Conservation (phyloP, 2,113 vertebrate genomes). For the Danionella cerebrum region DNA sequence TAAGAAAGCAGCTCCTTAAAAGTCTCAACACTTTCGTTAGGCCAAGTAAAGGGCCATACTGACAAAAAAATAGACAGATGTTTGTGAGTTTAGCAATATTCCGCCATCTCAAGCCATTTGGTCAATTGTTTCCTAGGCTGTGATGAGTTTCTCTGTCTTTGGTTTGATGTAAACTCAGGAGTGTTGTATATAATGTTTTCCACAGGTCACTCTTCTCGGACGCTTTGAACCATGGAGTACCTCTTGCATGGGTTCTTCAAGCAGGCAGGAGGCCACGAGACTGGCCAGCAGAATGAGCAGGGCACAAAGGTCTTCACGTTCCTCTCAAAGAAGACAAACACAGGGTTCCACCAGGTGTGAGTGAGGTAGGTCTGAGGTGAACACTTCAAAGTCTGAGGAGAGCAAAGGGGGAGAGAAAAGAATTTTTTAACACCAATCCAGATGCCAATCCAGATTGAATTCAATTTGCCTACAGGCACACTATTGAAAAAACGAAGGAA, state of each 20-base stretch:
- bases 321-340: slow-evolving; percentile 93
- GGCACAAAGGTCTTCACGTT: slow-evolving; percentile 89
- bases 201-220: slow-evolving; percentile 59
- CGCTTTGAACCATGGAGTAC: slow-evolving; percentile 89
- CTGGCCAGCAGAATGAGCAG: slow-evolving; percentile 86
- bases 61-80: background rate
- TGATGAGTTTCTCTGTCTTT: background rate
- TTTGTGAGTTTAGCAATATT: background rate
- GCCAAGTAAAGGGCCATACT: background rate
- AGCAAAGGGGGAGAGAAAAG: background rate
- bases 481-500: too few relatives aligned
- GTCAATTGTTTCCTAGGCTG: background rate
- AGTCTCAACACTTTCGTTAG: background rate
- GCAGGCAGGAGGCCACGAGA: slow-evolving; percentile 88
- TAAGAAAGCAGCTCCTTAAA: background rate
- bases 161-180: slow-evolving; percentile 9
- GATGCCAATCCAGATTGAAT: too few relatives aligned
- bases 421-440: too few relatives aligned
- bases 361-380: slow-evolving; percentile 90
- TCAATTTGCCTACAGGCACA: too few relatives aligned
- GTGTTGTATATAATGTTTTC: background rate
- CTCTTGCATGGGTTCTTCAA: slow-evolving; percentile 93
- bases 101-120: background rate
- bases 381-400: slow-evolving; percentile 77
- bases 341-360: slow-evolving; percentile 93